Conservation (phyloP, 2,113 vertebrate species). For the Bufo bufo region DNA sequence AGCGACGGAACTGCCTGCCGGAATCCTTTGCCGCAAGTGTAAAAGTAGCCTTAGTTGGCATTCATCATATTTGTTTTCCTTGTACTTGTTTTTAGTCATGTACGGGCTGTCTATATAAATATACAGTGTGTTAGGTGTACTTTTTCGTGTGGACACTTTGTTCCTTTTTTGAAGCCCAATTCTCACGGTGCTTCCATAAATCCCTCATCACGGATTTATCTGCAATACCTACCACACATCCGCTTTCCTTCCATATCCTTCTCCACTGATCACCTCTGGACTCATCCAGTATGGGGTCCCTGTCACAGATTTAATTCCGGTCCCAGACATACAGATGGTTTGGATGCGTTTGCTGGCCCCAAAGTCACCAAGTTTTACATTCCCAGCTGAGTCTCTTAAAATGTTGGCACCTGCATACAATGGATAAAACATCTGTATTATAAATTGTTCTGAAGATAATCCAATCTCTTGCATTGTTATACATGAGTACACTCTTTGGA, state of each 20-base stretch:
- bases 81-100: neutral
- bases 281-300: slow-evolving; percentile 97
- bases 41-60: no score
- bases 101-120: neutral
- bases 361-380: slow-evolving; percentile 91
- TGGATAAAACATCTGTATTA: slow-evolving; percentile 27
- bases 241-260: slow-evolving; percentile 89
- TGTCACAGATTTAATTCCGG: slow-evolving; percentile 90
- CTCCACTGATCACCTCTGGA: slow-evolving; percentile 91
- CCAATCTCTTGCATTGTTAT: slow-evolving; percentile 46
- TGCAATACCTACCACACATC: slow-evolving; percentile 85
- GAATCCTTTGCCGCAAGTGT: no score
- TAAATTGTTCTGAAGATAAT: slow-evolving; percentile 39
- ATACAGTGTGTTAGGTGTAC: neutral
- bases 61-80: neutral
- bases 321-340: slow-evolving; percentile 94
- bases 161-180: neutral
- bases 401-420: slow-evolving; percentile 85
- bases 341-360: slow-evolving; percentile 94
- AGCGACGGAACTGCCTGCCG: no score
- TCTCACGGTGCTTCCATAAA: neutral
- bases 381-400: slow-evolving; percentile 88
- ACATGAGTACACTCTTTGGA: neutral
- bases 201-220: slow-evolving; percentile 23
- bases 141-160: neutral